Evolutionary conservation across 2,113 vertebrate species (phyloP).

Genomic region (Lathamus discolor): DNA sequence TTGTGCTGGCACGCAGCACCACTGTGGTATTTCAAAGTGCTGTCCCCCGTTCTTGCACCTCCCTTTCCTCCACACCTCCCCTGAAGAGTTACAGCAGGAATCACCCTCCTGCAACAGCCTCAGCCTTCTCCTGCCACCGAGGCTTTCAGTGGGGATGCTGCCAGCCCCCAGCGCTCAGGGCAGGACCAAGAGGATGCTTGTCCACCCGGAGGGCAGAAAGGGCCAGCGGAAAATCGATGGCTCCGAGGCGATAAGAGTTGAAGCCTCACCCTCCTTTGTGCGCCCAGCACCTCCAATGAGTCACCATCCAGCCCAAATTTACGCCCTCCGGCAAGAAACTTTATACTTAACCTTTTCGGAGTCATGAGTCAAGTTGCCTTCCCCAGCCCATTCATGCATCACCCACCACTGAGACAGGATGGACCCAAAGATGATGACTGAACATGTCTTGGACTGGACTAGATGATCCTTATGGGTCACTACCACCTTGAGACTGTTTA

Average conservation of each 20-base stretch:
- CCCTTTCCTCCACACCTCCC: conserved; percentile 22
- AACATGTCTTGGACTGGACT: rapidly evolving
- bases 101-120: rapidly evolving
- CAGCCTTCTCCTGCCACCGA: not conserved
- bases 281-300: not conserved
- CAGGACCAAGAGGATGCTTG: not conserved
- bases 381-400: too few species aligned
- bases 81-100: not conserved
- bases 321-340: rapidly evolving
- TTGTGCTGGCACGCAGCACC: not conserved
- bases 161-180: rapidly evolving
- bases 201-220: not conserved
- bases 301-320: conserved; percentile 4
- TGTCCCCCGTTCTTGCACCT: not conserved
- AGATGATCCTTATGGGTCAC: not conserved
- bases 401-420: not conserved
- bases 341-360: not conserved
- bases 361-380: rapidly evolving
- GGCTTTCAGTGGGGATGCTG: not conserved
- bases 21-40: rapidly evolving
- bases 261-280: conserved; percentile 52
- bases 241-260: not conserved
- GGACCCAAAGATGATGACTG: not conserved
- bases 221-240: not conserved
- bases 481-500: not conserved